Base-by-base conservation (phyloP, 2,888 invertebrate species). In the Schizaphis graminum region DNA sequence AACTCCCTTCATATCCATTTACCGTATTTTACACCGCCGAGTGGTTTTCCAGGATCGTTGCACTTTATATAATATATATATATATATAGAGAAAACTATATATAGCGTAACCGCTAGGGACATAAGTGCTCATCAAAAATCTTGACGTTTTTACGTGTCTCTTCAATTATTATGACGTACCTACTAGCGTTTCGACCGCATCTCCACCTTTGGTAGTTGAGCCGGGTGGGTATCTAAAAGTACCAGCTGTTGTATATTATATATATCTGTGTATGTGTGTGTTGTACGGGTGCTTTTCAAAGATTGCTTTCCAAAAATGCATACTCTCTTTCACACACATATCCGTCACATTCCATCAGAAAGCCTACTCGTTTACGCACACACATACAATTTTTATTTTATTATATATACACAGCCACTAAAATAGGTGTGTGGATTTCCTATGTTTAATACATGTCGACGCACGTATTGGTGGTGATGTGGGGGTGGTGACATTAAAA, bases 51-150 rank as follows among this genome's bases (percentile, higher is more conserved):
- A 77, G 77, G 77, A 24, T 21, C 77, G 8, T 7, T 77, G 35
- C 77, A 8, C 35, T 77, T 21, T 77, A 77, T 77, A 16, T 77
- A 77, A 7, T 26, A 10, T 21, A 5, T 77, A 77, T 77, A 41
- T 77, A 77, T 77, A 35, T 77, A 57, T 28, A n/a, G 11, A 67
- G 10, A 67, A 16, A 67, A 92, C 88, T 88, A 28, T 77, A 77
- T 53, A 88, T 53, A 41, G 53, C 53, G 67, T 88, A 92, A 77
- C 67, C 92, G 41, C 92, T 53, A 77, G 92, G 92, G 88, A 92
- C 86, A 47, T 87, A 87, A 87, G 92, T 87, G 61, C 49, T 93
- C 88, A 53, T 93, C 92, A 93, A 93, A 88, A 93, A 93, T 24
- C 77, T 77, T 56, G 92, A 93, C 92, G 92, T 88, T 67, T 87